Base-by-base conservation (phyloP, 2,113 vertebrate species). In the Astur gentilis region DNA sequence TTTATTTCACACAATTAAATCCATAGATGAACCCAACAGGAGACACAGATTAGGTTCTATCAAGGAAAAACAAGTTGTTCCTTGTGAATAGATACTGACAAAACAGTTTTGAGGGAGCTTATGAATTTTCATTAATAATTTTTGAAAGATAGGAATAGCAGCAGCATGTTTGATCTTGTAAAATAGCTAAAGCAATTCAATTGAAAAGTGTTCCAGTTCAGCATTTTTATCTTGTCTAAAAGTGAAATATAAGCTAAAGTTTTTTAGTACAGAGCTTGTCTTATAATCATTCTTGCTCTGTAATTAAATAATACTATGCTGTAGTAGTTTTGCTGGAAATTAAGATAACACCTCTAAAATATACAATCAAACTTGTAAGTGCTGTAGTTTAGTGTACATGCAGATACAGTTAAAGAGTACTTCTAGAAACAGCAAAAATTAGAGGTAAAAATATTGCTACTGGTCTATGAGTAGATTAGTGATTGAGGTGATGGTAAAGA, bases 1-100 rank as follows among this genome's bases (percentile, higher is more conserved):
- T 97, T 97, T 95, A 81, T 96, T 97, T 95, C 52, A 85, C 88
- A 79, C 95, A 97, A 97, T 96, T 95, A 97, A 95, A 94, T 91
- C 62, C 31, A 89, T 60, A 67, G 73, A 80, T 95, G 75, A 97
- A 78, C 40, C 50, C 83, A 95, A 77, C 26, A 50, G 76, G 88
- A 69, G 95, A 31, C 50, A 78, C 76, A 95, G 83, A 83, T 96
- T 94, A 79, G 57, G 31, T 94, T 96, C 91, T 84, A 47, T 90
- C 89, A 81, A 87, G 66, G 66, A 55, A 80, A 97, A 96, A 65
- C 62, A 89, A 49, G 58, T 94, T 16, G 4, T 90, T 97, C 57
- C 88, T 77, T 54, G 29, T 90, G 92, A 89, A 87, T 83, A 95
- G n/a, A 84, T 94, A 86, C 78, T 90, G 93, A 94, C 79, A 96